Base-by-base conservation (phyloP, 2,797 vertebrate genomes). In the Schizopygopsis malacanthus region DNA sequence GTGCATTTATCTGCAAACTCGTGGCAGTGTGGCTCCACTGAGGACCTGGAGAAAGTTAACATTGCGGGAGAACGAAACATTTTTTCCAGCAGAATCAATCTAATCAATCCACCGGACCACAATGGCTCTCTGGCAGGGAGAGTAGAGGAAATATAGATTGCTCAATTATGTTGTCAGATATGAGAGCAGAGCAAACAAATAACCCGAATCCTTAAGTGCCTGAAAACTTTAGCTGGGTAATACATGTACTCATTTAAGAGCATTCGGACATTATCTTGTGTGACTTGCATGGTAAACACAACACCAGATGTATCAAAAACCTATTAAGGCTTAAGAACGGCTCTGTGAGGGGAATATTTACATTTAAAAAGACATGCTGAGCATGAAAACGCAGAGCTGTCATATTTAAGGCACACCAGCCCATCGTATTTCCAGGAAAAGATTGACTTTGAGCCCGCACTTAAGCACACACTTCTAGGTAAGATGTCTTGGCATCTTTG, bases 101-200 rank as follows among this genome's bases (percentile, higher is more conserved):
- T 80, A 85, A 89, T 91, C 87, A 88, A 89, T 89, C 77, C 87
- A 75, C 52, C 2, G 50, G 61, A 88, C 87, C 85, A 88, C 84
- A 87, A 80, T 88, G 87, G 78, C 43, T 82, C 72, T 84, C 72
- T 78, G 69, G 76, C 85, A 72, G 72, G 65, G 50, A 80, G 67
- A 83, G 81, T 20, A 69, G 80, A 78, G 75, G 70, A 89, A 81
- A 80, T 88, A 90, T 89, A 87, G 89, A 89, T 86, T 77, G 84
- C 63, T 87, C 89, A 90, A 90, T 89, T 90, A 89, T 76, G 73
- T 80, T 87, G 82, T 89, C 86, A 86, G 89, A 90, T 87, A 89
- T 86, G 75, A 81, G 79, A 87, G 81, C 25, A 37, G 79, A 84
- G 86, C 83, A 87, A 89, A 89, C 84, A 84, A 82, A 89, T 83